phyloP scores from a whole-genome alignment of 92 coral and sea anemone genomes.

The Pocillopora meandrina region DNA sequence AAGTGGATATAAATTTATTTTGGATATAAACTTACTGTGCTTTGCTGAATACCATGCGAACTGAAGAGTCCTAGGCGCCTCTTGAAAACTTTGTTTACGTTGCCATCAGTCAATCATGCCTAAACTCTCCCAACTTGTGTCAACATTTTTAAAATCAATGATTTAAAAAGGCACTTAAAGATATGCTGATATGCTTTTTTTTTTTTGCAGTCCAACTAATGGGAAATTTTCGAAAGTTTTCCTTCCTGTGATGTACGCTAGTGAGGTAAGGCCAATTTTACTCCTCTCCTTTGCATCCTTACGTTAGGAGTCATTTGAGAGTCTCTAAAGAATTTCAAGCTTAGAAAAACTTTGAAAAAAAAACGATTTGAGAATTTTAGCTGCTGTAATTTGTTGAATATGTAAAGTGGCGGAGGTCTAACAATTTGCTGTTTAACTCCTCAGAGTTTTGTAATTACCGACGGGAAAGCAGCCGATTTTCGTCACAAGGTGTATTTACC shows the following conservation, averaged over 20 bases:
- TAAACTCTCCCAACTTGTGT: background rate
- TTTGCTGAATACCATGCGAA: too few relatives aligned
- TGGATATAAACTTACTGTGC: too few relatives aligned
- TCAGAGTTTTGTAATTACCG: constrained; percentile 79
- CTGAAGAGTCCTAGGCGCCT: background rate
- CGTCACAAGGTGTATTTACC: constrained; percentile 71
- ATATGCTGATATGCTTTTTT: background rate
- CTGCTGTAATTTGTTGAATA: too few relatives aligned
- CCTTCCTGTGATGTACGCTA: constrained; percentile 81
- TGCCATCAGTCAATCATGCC: background rate
- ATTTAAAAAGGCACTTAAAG: background rate
- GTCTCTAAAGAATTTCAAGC: background rate
- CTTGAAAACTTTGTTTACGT: background rate
- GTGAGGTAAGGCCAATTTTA: constrained; percentile 61
- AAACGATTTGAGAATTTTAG: too few relatives aligned
- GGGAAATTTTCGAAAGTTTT: constrained; percentile 60
- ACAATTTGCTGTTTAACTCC: too few relatives aligned
- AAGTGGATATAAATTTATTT: constrained; percentile 30
- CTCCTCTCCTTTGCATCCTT: background rate
- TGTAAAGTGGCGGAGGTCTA: too few relatives aligned
- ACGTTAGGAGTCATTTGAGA: background rate
- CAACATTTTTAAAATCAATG: background rate
- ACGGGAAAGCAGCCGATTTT: constrained; percentile 82
- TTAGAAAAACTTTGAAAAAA: background rate
- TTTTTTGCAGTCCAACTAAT: constrained; percentile 48